Conservation (phyloP, 2,888 invertebrate species). For the Diarsia mendica region DNA sequence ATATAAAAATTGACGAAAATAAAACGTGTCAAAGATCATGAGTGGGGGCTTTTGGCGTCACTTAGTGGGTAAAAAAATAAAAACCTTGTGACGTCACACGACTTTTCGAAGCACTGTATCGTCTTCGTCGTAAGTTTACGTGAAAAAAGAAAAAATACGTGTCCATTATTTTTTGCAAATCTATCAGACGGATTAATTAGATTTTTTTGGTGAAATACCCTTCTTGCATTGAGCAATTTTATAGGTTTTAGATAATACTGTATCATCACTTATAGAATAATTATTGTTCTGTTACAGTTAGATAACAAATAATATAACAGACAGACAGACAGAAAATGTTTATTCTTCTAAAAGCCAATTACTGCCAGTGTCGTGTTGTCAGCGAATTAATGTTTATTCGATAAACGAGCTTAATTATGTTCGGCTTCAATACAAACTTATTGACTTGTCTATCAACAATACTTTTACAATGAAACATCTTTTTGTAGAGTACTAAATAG, state of each 20-base stretch:
- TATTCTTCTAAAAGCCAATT: slow-evolving; percentile 13
- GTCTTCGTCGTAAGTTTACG: too few relatives aligned
- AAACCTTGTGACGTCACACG: too few relatives aligned
- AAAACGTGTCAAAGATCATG: too few relatives aligned
- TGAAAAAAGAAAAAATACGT: too few relatives aligned
- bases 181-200: too few relatives aligned
- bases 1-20: too few relatives aligned
- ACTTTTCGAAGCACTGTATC: too few relatives aligned
- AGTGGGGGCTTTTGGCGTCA: too few relatives aligned
- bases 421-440: neutral
- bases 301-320: too few relatives aligned
- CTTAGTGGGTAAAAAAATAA: too few relatives aligned
- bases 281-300: neutral
- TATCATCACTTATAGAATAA: neutral
- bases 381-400: slow-evolving; percentile 7
- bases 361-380: slow-evolving; percentile 14
- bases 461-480: neutral
- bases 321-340: neutral
- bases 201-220: too few relatives aligned
- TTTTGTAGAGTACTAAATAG: neutral
- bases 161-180: too few relatives aligned
- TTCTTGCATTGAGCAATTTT: neutral
- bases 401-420: neutral
- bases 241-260: neutral
- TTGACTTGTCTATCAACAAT: neutral